These are phyloP conservation scores for Thaumatotibia leucotreta DNA, from an alignment of 1,140 invertebrate genomes.

Conservation along the genomic window DNA sequence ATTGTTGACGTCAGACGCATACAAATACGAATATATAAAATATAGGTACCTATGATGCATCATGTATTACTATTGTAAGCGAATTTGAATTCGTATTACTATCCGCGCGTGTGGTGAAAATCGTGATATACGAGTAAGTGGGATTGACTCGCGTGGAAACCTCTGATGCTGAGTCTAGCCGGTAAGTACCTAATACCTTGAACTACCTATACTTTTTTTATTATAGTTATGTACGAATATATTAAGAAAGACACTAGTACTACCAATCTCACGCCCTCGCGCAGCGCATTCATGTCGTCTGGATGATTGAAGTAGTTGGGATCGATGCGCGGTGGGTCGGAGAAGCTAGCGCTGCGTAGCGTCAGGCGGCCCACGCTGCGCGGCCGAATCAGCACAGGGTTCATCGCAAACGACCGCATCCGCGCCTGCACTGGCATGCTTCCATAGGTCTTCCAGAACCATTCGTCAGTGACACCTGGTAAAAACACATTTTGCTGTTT, in stretches of 20 bases:
- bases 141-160: too few species aligned
- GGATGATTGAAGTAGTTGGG: constrained; percentile 86
- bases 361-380: constrained; percentile 84
- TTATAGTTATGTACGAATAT: not conserved
- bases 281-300: constrained; percentile 81
- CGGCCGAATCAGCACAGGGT: constrained; percentile 84
- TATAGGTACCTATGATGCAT: too few species aligned
- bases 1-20: too few species aligned
- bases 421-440: constrained; percentile 61
- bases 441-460: constrained; percentile 78
- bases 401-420: constrained; percentile 79
- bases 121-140: too few species aligned
- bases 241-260: constrained; percentile 19
- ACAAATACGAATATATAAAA: too few species aligned
- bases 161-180: too few species aligned
- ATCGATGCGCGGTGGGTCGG: constrained; percentile 84
- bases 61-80: too few species aligned
- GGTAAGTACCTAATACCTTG: too few species aligned
- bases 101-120: too few species aligned
- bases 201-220: too few species aligned
- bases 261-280: constrained; percentile 85
- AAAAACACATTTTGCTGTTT: not conserved
- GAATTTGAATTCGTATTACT: too few species aligned
- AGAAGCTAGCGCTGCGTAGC: constrained; percentile 82
- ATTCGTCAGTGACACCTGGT: constrained; percentile 79